Percentiles rank a stretch among this genome's conserved stretches.
phyloP scores from a whole-genome alignment of 1,140 invertebrate species.

The Zophobas atratus region DNA sequence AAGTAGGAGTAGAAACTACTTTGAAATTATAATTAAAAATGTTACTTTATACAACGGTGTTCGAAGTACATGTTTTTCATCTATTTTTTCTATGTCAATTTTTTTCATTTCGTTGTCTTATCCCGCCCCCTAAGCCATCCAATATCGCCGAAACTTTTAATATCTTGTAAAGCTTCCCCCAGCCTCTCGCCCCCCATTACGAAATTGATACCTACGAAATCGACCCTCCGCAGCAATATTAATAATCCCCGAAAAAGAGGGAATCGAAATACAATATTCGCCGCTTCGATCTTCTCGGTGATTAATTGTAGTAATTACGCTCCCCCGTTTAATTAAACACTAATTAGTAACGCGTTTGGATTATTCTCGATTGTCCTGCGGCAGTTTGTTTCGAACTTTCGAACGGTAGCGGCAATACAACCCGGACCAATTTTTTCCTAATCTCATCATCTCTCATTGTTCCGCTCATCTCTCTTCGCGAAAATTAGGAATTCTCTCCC shows the following conservation, averaged over 20 bases:
- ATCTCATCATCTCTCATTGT: no score
- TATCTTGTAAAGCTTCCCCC: neutral
- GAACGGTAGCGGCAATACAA: neutral
- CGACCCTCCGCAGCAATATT: conserved; percentile 3
- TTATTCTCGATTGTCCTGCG: conserved; percentile 9
- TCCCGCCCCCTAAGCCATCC: neutral
- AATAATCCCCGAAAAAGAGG: conserved; percentile 16
- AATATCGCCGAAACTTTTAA: neutral
- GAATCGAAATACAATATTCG: conserved; percentile 18
- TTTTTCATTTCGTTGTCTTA: neutral
- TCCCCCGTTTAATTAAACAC: conserved; percentile 23
- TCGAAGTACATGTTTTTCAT: no score
- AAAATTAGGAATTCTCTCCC: neutral
- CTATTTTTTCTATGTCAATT: no score
- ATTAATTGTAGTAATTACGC: conserved; percentile 41
- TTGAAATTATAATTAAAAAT: no score
- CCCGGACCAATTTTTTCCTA: neutral
- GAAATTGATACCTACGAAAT: neutral
- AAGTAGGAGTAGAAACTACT: no score
- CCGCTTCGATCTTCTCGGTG: neutral
- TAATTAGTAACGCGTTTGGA: conserved; percentile 28
- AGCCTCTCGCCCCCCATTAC: neutral
- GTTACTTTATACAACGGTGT: neutral
- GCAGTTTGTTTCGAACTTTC: conserved; percentile 25
- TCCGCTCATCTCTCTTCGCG: no score